Evolutionary conservation across 2,113 vertebrate genomes (phyloP).

Genomic region (Phalacrocorax carbo): DNA sequence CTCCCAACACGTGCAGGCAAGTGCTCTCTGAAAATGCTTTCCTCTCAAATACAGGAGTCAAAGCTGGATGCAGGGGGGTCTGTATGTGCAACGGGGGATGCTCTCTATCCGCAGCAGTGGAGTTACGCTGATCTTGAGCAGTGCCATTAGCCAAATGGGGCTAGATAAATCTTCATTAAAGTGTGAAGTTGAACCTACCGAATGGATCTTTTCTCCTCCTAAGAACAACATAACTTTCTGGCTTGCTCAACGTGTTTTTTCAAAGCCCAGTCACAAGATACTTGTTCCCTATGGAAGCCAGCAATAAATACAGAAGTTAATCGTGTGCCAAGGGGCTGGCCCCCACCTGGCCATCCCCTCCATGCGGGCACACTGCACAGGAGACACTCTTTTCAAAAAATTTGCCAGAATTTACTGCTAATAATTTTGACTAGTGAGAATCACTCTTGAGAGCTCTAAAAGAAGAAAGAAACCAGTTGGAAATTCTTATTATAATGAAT

Average conservation of each 20-base stretch:
- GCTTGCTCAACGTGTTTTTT: neutral
- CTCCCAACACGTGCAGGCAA: neutral
- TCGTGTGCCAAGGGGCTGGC: neutral
- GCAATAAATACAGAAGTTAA: neutral
- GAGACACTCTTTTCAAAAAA: neutral
- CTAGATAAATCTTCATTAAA: neutral
- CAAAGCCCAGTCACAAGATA: neutral
- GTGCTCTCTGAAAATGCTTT: neutral
- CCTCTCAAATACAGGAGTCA: neutral
- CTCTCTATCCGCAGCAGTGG: neutral
- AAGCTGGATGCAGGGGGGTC: too few species aligned
- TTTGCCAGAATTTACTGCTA: neutral
- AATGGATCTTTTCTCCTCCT: neutral
- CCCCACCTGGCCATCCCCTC: neutral
- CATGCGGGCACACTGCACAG: neutral
- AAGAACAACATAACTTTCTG: neutral
- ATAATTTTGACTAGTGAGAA: neutral
- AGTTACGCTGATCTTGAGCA: neutral
- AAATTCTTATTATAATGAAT: neutral
- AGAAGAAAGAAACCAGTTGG: neutral
- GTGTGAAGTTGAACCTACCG: neutral
- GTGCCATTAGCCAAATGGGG: neutral
- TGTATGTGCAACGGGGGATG: neutral
- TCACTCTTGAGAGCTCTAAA: neutral
- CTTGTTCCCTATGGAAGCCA: neutral